Evolutionary conservation across 2,888 invertebrate genomes (phyloP), one percentile per base, ranked within the genome.

Genomic region (Orthosia cruda): DNA sequence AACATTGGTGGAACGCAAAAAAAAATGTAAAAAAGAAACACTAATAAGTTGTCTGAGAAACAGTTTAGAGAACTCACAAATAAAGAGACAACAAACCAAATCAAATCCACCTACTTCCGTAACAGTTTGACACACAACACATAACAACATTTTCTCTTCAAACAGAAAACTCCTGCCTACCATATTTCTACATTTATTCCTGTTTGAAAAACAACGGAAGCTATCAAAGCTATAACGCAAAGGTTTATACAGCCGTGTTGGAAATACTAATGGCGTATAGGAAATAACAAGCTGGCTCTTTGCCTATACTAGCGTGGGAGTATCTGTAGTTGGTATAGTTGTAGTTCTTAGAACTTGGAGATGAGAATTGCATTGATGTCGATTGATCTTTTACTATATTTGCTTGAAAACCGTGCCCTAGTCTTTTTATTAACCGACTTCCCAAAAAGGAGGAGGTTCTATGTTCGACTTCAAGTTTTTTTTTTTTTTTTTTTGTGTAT

Each of bases 251-350:
- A 76, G 58, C 23, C 47, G 20, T 63, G n/a, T 4, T 71, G 65
- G 78, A 80, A 82, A 82, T 68, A 72, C 68, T 72, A 72, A 78
- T 72, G 52, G 59, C 65, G 49, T 57, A 54, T 65, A 66, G 83
- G 79, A 81, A 81, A 83, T 81, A 80, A 76, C 69, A 64, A 82
- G 75, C 78, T 63, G 40, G 64, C 67, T 80, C 66, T 79, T 74
- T 80, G 65, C 78, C 57, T 77, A 58, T 16, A 59, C 18, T 11
- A 15, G 54, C 20, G 50, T 32, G 57, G n/a, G n/a, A 55, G 4
- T 13, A 15, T 3, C n/a, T 54, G 77, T 26, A 59, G 54, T 64
- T 20, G 45, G 12, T 54, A 40, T 40, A 52, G n/a, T 52, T n/a
- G 13, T 12, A 50, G 80, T 59, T 64, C 7, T 15, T 11, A 20